Percentiles rank a stretch among this genome's conserved stretches.
phyloP scores from a whole-genome alignment of 2,113 vertebrate genomes.

The Hippocampus comes region DNA sequence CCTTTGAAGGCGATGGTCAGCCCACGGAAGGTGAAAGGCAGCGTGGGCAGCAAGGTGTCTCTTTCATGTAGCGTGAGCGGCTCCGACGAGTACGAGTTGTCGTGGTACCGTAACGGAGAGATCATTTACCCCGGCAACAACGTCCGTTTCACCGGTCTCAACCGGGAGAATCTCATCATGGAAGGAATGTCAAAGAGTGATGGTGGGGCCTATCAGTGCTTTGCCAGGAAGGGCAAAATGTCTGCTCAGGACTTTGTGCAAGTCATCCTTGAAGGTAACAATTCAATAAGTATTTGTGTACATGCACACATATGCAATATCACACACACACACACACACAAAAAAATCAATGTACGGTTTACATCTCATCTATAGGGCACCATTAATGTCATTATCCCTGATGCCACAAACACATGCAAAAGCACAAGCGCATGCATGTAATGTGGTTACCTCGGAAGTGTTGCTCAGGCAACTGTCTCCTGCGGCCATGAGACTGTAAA shows the following conservation, averaged over 20 bases:
- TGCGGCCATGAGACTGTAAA: slow-evolving; percentile 73
- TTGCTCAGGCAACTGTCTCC: slow-evolving; percentile 84
- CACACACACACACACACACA: slow-evolving; percentile 27
- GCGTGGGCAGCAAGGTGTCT: slow-evolving; percentile 94
- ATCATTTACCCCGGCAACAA: slow-evolving; percentile 89
- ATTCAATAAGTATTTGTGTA: neutral
- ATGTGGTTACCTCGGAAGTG: slow-evolving; percentile 68
- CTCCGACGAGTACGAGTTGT: slow-evolving; percentile 89
- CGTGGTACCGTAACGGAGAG: slow-evolving; percentile 96
- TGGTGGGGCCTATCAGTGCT: slow-evolving; percentile 96
- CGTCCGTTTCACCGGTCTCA: slow-evolving; percentile 85
- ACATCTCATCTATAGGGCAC: slow-evolving; percentile 26
- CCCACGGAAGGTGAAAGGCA: slow-evolving; percentile 93
- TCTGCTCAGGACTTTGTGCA: slow-evolving; percentile 96
- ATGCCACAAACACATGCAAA: slow-evolving; percentile 38
- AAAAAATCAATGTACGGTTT: slow-evolving; percentile 43
- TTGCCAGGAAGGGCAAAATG: slow-evolving; percentile 90
- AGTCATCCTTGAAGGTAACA: slow-evolving; percentile 92
- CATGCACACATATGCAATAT: neutral
- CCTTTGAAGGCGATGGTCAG: slow-evolving; percentile 92
- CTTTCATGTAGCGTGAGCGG: slow-evolving; percentile 92
- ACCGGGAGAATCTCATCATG: slow-evolving; percentile 91
- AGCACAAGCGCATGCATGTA: slow-evolving; percentile 13
- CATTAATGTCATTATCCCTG: slow-evolving; percentile 30
- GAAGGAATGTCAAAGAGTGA: slow-evolving; percentile 97